Conservation (phyloP, 2,888 invertebrate species). For the Iselma pallidipennis region DNA sequence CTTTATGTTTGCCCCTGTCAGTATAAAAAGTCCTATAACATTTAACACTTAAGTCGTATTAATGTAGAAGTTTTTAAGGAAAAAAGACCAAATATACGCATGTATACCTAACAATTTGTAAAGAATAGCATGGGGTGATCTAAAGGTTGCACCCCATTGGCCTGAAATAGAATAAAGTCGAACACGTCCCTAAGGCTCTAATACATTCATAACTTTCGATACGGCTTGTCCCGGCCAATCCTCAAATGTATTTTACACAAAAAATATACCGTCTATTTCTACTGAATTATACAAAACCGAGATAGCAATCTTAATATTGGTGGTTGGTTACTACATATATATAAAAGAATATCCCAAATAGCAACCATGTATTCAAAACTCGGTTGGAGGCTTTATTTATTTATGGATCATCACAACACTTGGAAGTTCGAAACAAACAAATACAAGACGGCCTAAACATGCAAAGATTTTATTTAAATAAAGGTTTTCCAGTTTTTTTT, state of each 20-base stretch:
- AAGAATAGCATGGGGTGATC: conserved; percentile 31
- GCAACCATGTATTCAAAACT: neutral
- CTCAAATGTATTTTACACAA: conserved; percentile 32
- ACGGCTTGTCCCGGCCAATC: conserved; percentile 40
- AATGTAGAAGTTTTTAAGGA: too few species aligned
- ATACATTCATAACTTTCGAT: conserved; percentile 49
- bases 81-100: too few species aligned
- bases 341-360: neutral
- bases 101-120: conserved; percentile 33
- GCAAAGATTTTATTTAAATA: neutral
- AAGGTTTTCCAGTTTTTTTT: neutral
- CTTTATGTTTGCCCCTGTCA: too few species aligned
- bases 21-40: too few species aligned
- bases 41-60: too few species aligned
- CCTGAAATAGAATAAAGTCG: conserved; percentile 42
- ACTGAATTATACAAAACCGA: conserved; percentile 17
- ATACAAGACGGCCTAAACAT: neutral
- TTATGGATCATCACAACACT: neutral
- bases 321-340: neutral
- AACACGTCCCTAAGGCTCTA: conserved; percentile 42
- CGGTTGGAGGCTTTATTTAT: neutral
- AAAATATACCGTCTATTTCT: conserved; percentile 20
- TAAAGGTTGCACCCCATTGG: conserved; percentile 41
- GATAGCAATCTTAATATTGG: conserved; percentile 7
- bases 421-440: neutral